Conservation (phyloP, 2,888 invertebrate genomes). For the Eristalis arbustorum region DNA sequence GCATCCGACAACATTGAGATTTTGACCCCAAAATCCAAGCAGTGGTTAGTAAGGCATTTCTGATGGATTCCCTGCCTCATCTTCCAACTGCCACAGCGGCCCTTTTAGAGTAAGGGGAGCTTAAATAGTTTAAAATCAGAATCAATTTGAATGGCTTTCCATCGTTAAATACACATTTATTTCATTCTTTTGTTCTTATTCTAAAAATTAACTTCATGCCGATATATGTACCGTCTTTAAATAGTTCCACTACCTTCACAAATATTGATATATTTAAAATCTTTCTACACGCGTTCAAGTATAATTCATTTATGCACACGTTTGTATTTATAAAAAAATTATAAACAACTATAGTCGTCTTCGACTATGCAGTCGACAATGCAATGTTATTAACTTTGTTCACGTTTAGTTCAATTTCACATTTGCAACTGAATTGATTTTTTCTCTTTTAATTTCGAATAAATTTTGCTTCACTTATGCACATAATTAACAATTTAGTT, state of each 20-base stretch:
- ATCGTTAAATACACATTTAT: not conserved
- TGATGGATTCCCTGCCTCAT: too few species aligned
- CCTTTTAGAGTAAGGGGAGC: too few species aligned
- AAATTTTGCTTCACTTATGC: conserved; percentile 24
- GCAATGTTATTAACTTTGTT: not conserved
- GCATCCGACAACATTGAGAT: too few species aligned
- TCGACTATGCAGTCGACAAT: not conserved
- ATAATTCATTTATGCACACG: not conserved
- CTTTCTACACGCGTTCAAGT: not conserved
- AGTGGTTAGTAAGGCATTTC: too few species aligned
- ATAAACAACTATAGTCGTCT: too few species aligned
- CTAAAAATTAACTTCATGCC: not conserved
- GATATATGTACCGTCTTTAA: not conserved
- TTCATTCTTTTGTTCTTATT: not conserved
- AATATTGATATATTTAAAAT: conserved; percentile 15
- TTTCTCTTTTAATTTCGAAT: not conserved
- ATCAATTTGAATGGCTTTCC: not conserved
- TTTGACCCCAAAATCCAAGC: too few species aligned
- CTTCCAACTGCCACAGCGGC: too few species aligned
- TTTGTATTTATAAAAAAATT: not conserved
- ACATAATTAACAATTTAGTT: conserved; percentile 38
- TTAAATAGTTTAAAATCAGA: too few species aligned
- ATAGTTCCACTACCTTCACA: not conserved
- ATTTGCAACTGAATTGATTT: not conserved
- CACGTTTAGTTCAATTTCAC: not conserved